Evolutionary conservation across 2,888 invertebrate species (phyloP), one percentile per base, ranked within the genome.

Genomic region (Alviniconcha strummeri): DNA sequence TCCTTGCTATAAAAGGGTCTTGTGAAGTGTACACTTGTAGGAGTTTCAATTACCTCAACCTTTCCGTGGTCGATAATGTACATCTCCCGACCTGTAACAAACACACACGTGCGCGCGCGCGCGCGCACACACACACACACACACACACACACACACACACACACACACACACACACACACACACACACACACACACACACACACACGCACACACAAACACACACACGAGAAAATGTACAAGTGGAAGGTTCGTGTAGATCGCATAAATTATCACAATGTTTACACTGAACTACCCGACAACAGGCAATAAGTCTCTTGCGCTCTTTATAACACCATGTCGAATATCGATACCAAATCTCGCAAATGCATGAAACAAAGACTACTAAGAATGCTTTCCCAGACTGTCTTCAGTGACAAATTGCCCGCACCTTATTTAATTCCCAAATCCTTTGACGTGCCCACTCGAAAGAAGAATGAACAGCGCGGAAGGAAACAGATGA

Each of bases 21-120:
- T 36, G 36, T 36, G 36, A 36, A 36, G 36, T 36, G 36, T 36
- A 36, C 36, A 36, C 36, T 3, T 36, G 36, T 36, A 36, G 36
- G 36, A 36, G 36, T 36, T 36, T 36, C 36, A 36, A 36, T 86
- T 85, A 91, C 91, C 89, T 92, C 91, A 2, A 92, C 91, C 82
- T 88, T 88, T 15, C 92, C 92, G 83, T 92, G 91, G 85, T 91
- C 90, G 17, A 92, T 90, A n/a, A 92, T 91, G 85, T 89, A 92
- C 92, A 92, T 92, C 84, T 92, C 92, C 67, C 88, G 85, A 67
- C 90, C 90, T 90, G 86, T 60, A 86, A 84, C 52, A 80, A 9
- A 69, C 9, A 60, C 8, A 60, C 13, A 60, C 60, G 60, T 60
- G n/a, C 54, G 64, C 7, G 54, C 17, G 15, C 13, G 60, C n/a